Evolutionary conservation across 1,140 invertebrate genomes (phyloP).

Genomic region (Bombus vancouverensis): DNA sequence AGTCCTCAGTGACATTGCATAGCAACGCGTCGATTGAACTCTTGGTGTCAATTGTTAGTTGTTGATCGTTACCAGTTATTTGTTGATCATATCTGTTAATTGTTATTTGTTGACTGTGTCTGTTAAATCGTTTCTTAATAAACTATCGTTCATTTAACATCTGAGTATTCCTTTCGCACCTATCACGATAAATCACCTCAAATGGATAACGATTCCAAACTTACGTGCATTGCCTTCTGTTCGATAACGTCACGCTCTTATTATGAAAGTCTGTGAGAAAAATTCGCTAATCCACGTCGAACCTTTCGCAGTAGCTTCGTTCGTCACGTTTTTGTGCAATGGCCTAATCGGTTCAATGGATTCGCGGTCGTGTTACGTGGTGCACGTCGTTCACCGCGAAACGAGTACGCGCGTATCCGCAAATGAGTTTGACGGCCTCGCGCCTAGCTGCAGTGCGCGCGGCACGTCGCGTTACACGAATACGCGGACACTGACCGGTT

Average conservation of each 20-base stretch:
- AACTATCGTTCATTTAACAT: too few species aligned
- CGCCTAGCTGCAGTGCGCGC: background rate
- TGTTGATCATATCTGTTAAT: too few species aligned
- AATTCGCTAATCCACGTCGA: too few species aligned
- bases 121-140: too few species aligned
- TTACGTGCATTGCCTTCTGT: too few species aligned
- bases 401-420: slow-evolving; percentile 27
- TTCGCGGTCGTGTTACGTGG: slow-evolving; percentile 16
- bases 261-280: too few species aligned
- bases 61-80: too few species aligned
- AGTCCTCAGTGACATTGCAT: too few species aligned
- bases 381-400: slow-evolving; percentile 22
- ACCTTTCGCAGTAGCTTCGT: background rate
- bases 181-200: background rate
- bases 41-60: too few species aligned
- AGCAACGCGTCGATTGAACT: too few species aligned
- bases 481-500: background rate
- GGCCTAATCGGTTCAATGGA: slow-evolving; percentile 6
- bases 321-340: slow-evolving; percentile 32
- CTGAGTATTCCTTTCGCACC: too few species aligned
- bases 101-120: too few species aligned
- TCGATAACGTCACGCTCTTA: background rate
- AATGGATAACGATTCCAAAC: background rate
- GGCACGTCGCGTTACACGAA: slow-evolving; percentile 11
- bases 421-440: slow-evolving; percentile 38